Percentiles rank a stretch among this genome's conserved stretches.
Evolutionary conservation across 2,113 vertebrate species (phyloP).

Genomic region (Chlamydotis undulata): DNA sequence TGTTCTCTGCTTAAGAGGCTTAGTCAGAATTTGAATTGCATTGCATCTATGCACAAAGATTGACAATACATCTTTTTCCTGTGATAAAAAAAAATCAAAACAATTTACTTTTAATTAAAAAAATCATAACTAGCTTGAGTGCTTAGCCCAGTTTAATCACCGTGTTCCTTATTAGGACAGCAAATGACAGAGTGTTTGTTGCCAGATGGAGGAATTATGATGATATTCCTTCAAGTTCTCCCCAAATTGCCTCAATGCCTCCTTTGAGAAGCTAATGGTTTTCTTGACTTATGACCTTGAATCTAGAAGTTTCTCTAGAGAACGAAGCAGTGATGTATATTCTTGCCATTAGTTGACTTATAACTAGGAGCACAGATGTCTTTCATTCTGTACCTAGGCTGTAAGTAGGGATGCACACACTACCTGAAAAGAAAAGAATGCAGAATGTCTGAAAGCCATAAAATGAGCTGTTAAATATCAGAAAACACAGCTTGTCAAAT

Average conservation of each 20-base stretch:
- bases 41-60: neutral
- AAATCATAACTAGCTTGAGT: neutral
- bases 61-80: neutral
- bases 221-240: neutral
- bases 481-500: neutral
- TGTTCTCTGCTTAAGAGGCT: constrained; percentile 30
- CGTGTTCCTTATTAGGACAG: neutral
- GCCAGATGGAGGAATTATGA: constrained; percentile 12
- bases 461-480: neutral
- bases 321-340: neutral
- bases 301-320: neutral
- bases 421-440: neutral
- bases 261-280: neutral
- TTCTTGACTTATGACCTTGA: neutral
- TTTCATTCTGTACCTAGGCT: neutral
- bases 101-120: constrained; percentile 35
- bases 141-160: constrained; percentile 43
- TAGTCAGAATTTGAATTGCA: constrained; percentile 2
- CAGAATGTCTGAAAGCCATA: neutral
- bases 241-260: neutral
- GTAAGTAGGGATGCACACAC: neutral
- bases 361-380: neutral
- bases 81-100: neutral
- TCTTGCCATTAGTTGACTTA: neutral
- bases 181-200: constrained; percentile 14